These are phyloP conservation scores for Leptodirus hochenwartii DNA, from an alignment of 2,888 invertebrate species.

Conservation along the genomic window DNA sequence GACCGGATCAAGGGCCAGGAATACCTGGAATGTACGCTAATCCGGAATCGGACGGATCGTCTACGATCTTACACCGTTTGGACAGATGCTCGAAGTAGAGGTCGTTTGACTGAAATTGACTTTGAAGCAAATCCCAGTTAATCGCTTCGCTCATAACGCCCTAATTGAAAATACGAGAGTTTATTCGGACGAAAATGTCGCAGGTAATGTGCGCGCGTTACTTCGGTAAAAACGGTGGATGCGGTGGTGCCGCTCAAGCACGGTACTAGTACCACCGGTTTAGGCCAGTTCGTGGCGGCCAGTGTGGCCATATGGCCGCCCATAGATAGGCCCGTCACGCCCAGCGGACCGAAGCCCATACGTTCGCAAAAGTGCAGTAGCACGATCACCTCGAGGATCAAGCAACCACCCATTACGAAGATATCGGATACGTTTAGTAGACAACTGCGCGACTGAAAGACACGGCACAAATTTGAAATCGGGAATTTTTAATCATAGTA, in stretches of 20 bases:
- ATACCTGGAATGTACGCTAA: constrained; percentile 13
- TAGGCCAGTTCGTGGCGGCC: constrained; percentile 90
- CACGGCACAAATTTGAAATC: too few species aligned
- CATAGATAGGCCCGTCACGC: constrained; percentile 92
- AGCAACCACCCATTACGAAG: constrained; percentile 96
- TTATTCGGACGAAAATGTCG: constrained; percentile 9
- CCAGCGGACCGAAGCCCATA: constrained; percentile 81
- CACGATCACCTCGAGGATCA: constrained; percentile 83
- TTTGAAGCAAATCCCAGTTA: constrained; percentile 80
- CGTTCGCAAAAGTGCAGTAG: constrained; percentile 87
- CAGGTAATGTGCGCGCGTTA: constrained; percentile 25
- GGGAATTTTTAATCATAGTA: constrained; percentile 15
- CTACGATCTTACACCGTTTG: constrained; percentile 71
- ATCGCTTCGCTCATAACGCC: constrained; percentile 92
- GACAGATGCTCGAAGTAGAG: constrained; percentile 65
- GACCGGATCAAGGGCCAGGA: too few species aligned
- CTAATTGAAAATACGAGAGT: constrained; percentile 29
- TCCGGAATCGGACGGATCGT: constrained; percentile 31
- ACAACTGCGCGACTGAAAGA: constrained; percentile 75
- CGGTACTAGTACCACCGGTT: constrained; percentile 83
- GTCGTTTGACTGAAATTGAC: constrained; percentile 69
- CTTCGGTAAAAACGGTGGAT: constrained; percentile 84
- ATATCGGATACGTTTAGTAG: constrained; percentile 92
- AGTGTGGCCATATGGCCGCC: constrained; percentile 98
- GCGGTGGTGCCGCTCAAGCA: constrained; percentile 97